Conservation (phyloP, 2,113 vertebrate genomes). For the Trichomycterus rosablanca region DNA sequence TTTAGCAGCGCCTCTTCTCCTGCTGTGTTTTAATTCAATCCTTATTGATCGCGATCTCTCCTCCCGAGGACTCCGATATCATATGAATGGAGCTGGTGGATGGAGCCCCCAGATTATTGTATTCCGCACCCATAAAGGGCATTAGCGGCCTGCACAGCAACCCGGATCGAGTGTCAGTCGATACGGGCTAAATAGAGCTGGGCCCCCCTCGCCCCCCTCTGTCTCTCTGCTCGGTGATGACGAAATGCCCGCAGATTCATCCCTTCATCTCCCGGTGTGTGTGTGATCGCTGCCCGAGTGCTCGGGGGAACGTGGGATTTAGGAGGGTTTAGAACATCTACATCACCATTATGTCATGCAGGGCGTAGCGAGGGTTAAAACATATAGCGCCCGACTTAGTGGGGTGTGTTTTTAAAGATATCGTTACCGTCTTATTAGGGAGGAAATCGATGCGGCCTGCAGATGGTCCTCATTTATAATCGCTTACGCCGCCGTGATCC, state of each 20-base stretch:
- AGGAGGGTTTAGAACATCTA: too few relatives aligned
- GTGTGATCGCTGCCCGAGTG: too few relatives aligned
- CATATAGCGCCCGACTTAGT: constrained; percentile 17
- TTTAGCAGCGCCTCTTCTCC: constrained; percentile 57
- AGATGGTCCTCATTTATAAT: constrained; percentile 48
- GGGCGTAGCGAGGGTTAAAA: constrained; percentile 28
- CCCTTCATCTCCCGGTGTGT: constrained; percentile 6
- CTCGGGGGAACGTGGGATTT: too few relatives aligned
- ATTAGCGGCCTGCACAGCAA: constrained; percentile 68
- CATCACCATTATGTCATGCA: too few relatives aligned
- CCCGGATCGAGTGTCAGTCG: constrained; percentile 68
- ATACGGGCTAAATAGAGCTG: constrained; percentile 57
- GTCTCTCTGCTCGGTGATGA: constrained; percentile 39
- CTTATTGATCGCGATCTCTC: constrained; percentile 66
- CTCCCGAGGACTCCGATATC: constrained; percentile 70
- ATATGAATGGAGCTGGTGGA: constrained; percentile 64
- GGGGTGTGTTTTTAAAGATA: constrained; percentile 53
- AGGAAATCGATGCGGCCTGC: constrained; percentile 56
- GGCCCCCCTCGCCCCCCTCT: constrained; percentile 33
- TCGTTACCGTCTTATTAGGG: constrained; percentile 55
- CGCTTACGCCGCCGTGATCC: constrained; percentile 44
- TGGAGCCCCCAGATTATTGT: constrained; percentile 63
- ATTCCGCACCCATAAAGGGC: constrained; percentile 67
- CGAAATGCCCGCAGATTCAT: constrained; percentile 43
- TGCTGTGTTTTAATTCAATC: constrained; percentile 69